Evolutionary conservation across 2,888 invertebrate species (phyloP), one percentile per base, ranked within the genome.

Genomic region (Rhagonycha fulva): DNA sequence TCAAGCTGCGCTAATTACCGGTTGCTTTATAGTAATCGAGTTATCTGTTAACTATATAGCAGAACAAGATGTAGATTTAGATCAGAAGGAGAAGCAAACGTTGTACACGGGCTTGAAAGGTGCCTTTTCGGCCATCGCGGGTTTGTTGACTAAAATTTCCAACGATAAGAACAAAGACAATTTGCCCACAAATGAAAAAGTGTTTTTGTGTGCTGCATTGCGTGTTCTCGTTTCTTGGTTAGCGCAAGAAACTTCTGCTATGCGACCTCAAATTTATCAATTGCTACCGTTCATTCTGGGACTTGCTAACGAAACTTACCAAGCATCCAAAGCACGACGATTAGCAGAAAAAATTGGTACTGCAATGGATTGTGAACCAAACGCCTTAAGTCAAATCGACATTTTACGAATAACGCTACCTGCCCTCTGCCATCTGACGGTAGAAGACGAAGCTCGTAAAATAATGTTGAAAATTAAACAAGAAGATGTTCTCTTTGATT

Each of bases 1-100:
- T 63, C 94, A 95, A 86, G 93, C 93, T 68, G 94, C 95, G 78
- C 88, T 96, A 67, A 90, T 96, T n/a, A 94, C 94, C 9, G 91
- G 95, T 69, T 96, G 96, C 84, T 97, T 96, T 82, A 91, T 93
- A 71, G 94, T 96, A 71, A 88, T 97, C 77, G 96, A 97, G 85
- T 88, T 93, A 32, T 94, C 94, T 23, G 91, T 96, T 19, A 92
- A 93, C 80, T 95, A 93, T 82, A 94, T 96, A 89, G 92, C 94
- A 47, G 93, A 92, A 0, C 96, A 96, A 87, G 93, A 94, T 80
- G 86, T 96, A 66, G 96, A 96, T 83, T 89, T 97, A 81, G 96
- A 96, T 82, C 94, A 95, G 82, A 96, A 96, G 85, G 97, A 97
- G 85, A 96, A 96, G 83, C 95, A 96, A 85, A 95, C 96, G 62